phyloP scores from a whole-genome alignment of 1,140 invertebrate species.

The Venustaconcha ellipsiformis region DNA sequence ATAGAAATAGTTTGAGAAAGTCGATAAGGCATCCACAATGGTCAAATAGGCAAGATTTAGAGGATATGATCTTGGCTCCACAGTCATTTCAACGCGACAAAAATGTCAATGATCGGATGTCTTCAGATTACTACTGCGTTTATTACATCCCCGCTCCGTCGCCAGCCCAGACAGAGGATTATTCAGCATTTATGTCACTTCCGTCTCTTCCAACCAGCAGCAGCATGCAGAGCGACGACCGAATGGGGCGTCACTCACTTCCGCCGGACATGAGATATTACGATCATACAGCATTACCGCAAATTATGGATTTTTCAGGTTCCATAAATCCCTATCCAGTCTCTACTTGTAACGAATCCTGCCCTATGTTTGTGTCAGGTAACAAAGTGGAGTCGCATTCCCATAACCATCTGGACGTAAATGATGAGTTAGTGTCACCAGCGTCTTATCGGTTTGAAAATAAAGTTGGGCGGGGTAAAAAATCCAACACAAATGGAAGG shows the following conservation, averaged over 20 bases:
- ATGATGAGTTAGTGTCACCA: neutral
- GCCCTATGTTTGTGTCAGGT: slow-evolving; percentile 23
- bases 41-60: neutral
- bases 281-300: slow-evolving; percentile 6
- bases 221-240: slow-evolving; percentile 16
- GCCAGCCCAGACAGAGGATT: slow-evolving; percentile 18
- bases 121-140: slow-evolving; percentile 51
- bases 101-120: slow-evolving; percentile 42
- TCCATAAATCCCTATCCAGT: slow-evolving; percentile 5
- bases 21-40: no score
- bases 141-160: slow-evolving; percentile 47
- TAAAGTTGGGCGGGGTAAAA: slow-evolving; percentile 1
- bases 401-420: neutral
- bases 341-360: slow-evolving; percentile 14
- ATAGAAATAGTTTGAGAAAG: no score
- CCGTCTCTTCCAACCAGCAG: slow-evolving; percentile 1
- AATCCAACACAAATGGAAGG: neutral
- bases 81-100: slow-evolving; percentile 34
- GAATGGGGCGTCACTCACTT: slow-evolving; percentile 14
- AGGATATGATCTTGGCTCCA: slow-evolving; percentile 27
- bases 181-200: slow-evolving; percentile 4
- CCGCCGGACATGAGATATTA: slow-evolving; percentile 1
- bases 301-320: neutral
- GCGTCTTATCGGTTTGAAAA: neutral
- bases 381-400: slow-evolving; percentile 17